A percentile compares a stretch with the other conserved stretches of the same genome.
These are phyloP conservation scores for Dromococcyx pavoninus DNA, from an alignment of 2,797 vertebrate species.

Conservation along the genomic window DNA sequence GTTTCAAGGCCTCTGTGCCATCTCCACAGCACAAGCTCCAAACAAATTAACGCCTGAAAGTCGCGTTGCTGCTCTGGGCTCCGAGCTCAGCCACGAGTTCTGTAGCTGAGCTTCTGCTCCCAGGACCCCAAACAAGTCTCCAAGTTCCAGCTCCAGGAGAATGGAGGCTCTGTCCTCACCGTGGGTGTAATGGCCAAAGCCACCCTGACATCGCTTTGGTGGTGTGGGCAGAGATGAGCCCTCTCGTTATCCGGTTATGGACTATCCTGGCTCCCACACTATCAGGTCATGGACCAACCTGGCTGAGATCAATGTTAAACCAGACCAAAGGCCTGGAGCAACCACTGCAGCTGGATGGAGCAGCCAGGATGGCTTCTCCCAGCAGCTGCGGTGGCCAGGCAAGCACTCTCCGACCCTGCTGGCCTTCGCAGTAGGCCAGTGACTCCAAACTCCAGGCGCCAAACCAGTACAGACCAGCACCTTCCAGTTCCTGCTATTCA, in stretches of 20 bases:
- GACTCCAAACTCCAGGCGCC: not conserved
- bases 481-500: not conserved
- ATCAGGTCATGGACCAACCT: not conserved
- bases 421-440: not conserved
- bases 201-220: too few relatives aligned
- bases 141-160: too few relatives aligned
- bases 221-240: not conserved
- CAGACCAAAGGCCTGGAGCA: not conserved
- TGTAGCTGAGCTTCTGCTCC: not conserved
- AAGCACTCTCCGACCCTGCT: not conserved
- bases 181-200: not conserved
- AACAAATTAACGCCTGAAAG: rapidly evolving
- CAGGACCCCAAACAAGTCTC: not conserved
- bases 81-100: not conserved
- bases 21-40: not conserved
- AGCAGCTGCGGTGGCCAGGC: not conserved
- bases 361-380: not conserved
- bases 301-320: not conserved
- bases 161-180: rapidly evolving
- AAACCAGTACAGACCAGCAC: not conserved
- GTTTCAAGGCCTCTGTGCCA: not conserved
- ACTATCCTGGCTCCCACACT: not conserved
- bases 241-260: not conserved
- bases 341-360: not conserved
- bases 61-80: rapidly evolving